Conservation (phyloP, 35 echinoderm and acorn worm species). For the Eucidaris tribuloides region DNA sequence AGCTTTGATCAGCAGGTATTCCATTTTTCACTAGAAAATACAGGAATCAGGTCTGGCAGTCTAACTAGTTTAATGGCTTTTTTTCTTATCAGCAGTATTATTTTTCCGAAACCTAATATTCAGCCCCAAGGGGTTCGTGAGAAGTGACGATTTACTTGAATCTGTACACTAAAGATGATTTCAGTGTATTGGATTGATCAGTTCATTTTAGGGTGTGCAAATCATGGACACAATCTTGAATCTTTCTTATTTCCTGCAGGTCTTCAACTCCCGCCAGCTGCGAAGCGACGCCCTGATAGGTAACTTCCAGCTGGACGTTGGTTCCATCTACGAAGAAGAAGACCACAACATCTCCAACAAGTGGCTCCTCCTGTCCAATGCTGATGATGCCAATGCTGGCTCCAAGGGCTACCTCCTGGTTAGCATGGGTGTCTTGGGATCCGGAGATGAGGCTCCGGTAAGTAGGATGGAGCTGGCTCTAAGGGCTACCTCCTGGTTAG, state of each 20-base stretch:
- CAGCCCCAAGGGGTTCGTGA: slow-evolving; percentile 43
- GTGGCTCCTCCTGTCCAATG: slow-evolving; percentile 88
- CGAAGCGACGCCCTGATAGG: slow-evolving; percentile 96
- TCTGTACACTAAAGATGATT: slow-evolving; percentile 54
- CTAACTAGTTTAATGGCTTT: too few relatives aligned
- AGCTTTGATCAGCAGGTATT: too few relatives aligned
- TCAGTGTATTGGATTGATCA: too few relatives aligned
- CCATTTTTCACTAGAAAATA: too few relatives aligned
- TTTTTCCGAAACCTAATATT: slow-evolving; percentile 61
- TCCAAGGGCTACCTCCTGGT: slow-evolving; percentile 85
- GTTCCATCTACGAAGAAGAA: slow-evolving; percentile 78
- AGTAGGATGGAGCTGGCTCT: slow-evolving; percentile 44
- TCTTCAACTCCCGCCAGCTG: slow-evolving; percentile 94
- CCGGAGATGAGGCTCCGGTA: slow-evolving; percentile 93
- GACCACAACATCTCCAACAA: slow-evolving; percentile 79
- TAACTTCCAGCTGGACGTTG: slow-evolving; percentile 85
- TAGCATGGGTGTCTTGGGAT: slow-evolving; percentile 70
- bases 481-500: too few relatives aligned
- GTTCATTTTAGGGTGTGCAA: too few relatives aligned
- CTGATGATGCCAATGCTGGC: slow-evolving; percentile 88
- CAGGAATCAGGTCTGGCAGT: too few relatives aligned
- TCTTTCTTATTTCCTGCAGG: slow-evolving; percentile 33
- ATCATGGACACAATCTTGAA: too few relatives aligned
- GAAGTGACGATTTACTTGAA: slow-evolving; percentile 53
- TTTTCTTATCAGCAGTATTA: slow-evolving; percentile 28